Base-by-base conservation (phyloP, 2,888 invertebrate species). In the Dexiosoma caninum region DNA sequence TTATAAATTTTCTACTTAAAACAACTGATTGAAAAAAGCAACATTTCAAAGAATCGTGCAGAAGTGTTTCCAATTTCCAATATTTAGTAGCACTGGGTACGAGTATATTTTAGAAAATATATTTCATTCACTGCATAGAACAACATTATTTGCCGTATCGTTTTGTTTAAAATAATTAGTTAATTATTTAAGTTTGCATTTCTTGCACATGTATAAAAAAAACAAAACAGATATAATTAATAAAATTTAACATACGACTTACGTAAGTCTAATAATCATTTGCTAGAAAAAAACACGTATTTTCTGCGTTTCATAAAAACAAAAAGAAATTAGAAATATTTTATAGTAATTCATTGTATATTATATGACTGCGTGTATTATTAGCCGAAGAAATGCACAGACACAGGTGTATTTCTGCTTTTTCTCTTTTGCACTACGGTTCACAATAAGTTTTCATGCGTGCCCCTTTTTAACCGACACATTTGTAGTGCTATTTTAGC, bases 201-300 rank as follows among this genome's bases (percentile, higher is more conserved):
- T 64, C n/a, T 74, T 21, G 30, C 21, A 9, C 44, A 27, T 27
- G 3, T 35, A 1, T 35, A 23, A 27, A 57, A 44, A 12, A 23
- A 44, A 46, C 0, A 70, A 74, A 64, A 21, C 70, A 64, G 53
- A 69, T 77, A 72, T 77, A 81, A 81, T 81, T 81, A 81, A 81
- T 77, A 81, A 81, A 77, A 66, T 75, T 57, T 69, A 49, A 72
- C 55, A 66, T 16, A 60, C 70, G 37, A 70, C 66, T 49, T 62
- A 72, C 37, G 67, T 62, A 77, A 72, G 72, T 64, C 57, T 76
- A 55, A 74, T 51, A 64, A 19, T 42, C 37, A 46, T 74, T 55
- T 44, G 16, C 1, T 10, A 27, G 10, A 10, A 37, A 46, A 9
- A 21, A 14, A 51, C 10, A 51, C 51, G 7, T 46, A 19, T 27